Conservation (phyloP, 2,797 vertebrate genomes). For the Danionella dracula region DNA sequence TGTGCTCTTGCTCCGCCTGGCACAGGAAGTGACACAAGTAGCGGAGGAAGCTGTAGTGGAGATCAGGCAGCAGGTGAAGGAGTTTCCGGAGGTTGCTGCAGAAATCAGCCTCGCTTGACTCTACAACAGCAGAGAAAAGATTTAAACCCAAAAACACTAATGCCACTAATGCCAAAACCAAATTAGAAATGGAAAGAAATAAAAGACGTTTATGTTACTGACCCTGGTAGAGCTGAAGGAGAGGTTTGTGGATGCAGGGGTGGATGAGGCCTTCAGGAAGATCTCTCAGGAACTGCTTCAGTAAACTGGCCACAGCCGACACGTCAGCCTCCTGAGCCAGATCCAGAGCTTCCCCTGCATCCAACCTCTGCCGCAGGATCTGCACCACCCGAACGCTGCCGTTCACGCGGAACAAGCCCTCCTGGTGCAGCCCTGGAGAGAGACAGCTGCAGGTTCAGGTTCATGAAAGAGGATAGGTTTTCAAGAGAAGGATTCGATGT, state of each 20-base stretch:
- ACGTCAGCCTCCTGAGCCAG: conserved; percentile 69
- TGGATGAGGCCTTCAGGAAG: conserved; percentile 80
- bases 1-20: conserved; percentile 74
- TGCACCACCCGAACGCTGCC: conserved; percentile 81
- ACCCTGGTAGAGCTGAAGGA: conserved; percentile 81
- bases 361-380: conserved; percentile 73
- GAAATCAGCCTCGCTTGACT: conserved; percentile 61
- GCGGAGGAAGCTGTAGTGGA: conserved; percentile 78
- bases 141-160: too few relatives aligned
- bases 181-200: too few relatives aligned
- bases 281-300: conserved; percentile 86
- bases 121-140: conserved; percentile 48
- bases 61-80: conserved; percentile 76
- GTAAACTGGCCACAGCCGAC: conserved; percentile 80
- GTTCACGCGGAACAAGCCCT: conserved; percentile 89
- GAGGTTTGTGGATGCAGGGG: conserved; percentile 65
- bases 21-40: conserved; percentile 87
- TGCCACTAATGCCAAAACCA: too few relatives aligned
- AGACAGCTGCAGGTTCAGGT: background rate
- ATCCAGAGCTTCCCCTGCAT: conserved; percentile 72
- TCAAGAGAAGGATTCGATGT: background rate
- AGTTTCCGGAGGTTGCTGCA: conserved; percentile 68
- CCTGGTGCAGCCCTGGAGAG: conserved; percentile 76
- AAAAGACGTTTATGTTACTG: background rate
- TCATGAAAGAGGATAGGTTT: background rate